phyloP scores from a whole-genome alignment of 2,888 invertebrate species.

The Rhodophaea formosa region DNA sequence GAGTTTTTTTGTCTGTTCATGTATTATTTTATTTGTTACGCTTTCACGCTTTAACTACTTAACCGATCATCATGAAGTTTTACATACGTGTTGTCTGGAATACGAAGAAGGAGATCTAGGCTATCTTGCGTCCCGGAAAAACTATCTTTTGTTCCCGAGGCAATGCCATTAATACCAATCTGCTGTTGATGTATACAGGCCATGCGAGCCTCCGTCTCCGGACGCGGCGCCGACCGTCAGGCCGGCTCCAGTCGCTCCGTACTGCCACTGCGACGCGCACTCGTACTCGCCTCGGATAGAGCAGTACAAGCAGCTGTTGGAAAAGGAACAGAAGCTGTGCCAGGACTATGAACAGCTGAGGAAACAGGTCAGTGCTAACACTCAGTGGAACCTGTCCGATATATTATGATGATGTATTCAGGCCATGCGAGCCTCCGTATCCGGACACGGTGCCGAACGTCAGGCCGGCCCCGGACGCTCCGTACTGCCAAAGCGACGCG shows the following conservation, averaged over 20 bases:
- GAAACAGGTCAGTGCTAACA: constrained; percentile 58
- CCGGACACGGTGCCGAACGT: constrained; percentile 66
- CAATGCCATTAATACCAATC: too few species aligned
- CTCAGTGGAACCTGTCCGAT: too few species aligned
- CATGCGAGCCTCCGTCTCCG: constrained; percentile 81
- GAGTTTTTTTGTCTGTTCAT: too few species aligned
- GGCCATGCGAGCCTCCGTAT: constrained; percentile 82
- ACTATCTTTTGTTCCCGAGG: too few species aligned
- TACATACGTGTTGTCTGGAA: too few species aligned
- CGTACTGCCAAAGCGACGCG: constrained; percentile 84
- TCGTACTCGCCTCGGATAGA: constrained; percentile 81
- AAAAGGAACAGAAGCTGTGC: constrained; percentile 81
- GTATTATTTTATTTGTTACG: too few species aligned
- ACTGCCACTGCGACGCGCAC: constrained; percentile 84
- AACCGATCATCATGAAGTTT: too few species aligned
- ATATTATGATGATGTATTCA: too few species aligned
- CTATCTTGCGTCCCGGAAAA: too few species aligned
- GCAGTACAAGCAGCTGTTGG: constrained; percentile 82
- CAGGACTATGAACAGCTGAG: constrained; percentile 77
- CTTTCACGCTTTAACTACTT: too few species aligned
- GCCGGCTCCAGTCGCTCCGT: constrained; percentile 81
- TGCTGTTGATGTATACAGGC: constrained; percentile 68
- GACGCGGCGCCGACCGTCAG: constrained; percentile 64
- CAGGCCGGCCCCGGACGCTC: constrained; percentile 79
- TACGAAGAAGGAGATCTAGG: too few species aligned